Conservation (phyloP, 2,797 vertebrate genomes). For the Sebastes ruberrimus region DNA sequence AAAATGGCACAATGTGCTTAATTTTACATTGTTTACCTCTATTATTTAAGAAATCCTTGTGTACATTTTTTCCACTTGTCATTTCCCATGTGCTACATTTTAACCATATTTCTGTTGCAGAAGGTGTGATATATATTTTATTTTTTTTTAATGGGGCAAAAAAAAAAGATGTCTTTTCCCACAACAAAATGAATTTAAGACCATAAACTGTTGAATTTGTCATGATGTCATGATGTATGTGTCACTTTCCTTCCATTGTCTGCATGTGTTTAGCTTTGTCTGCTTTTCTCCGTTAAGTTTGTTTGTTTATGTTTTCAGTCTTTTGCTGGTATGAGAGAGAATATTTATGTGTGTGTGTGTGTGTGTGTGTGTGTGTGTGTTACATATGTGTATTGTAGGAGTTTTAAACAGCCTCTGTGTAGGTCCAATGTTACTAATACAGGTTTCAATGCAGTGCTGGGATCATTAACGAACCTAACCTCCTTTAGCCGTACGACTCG, state of each 20-base stretch:
- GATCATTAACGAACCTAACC: slow-evolving; percentile 50
- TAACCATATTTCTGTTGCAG: slow-evolving; percentile 68
- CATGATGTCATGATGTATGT: slow-evolving; percentile 4
- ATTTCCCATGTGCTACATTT: slow-evolving; percentile 34
- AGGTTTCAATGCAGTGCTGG: slow-evolving; percentile 48
- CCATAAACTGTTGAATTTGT: slow-evolving; percentile 32
- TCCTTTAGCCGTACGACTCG: slow-evolving; percentile 28
- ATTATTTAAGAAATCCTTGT: not conserved
- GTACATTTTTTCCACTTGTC: slow-evolving; percentile 6
- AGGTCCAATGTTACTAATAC: slow-evolving; percentile 60
- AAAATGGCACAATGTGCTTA: slow-evolving; percentile 12
- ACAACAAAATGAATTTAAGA: slow-evolving; percentile 14
- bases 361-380: slow-evolving; percentile 20
- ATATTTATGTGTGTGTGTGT: not conserved
- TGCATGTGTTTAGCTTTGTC: slow-evolving; percentile 37
- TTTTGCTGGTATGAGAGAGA: slow-evolving; percentile 13
- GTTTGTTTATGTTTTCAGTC: slow-evolving; percentile 9
- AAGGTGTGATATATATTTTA: slow-evolving; percentile 3
- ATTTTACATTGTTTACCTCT: slow-evolving; percentile 1
- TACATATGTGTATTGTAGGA: not conserved
- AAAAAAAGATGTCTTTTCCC: slow-evolving; percentile 20
- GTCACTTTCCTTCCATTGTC: slow-evolving; percentile 35
- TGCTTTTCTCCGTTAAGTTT: slow-evolving; percentile 7
- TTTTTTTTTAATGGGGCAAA: slow-evolving; percentile 3
- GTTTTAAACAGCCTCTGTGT: slow-evolving; percentile 17